Evolutionary conservation across 2,797 vertebrate genomes (phyloP), one percentile per base, ranked within the genome.

Genomic region (Miichthys miiuy): DNA sequence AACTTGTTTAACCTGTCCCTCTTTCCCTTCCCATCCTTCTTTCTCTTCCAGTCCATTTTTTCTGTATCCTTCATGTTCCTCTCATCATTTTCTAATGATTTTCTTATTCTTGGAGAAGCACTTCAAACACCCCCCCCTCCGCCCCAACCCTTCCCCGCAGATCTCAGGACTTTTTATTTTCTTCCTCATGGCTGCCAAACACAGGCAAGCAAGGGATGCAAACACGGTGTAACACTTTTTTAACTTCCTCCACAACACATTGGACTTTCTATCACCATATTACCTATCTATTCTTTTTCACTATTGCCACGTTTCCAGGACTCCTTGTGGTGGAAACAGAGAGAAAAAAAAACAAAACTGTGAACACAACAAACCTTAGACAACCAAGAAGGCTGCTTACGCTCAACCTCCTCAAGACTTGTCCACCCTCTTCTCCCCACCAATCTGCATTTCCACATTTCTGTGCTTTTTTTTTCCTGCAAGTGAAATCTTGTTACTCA

Each of bases 121-220:
- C 94, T 91, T 90, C 74, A 80, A 89, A 38, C 34, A 9, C 34
- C 8, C 2, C 34, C 34, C 25, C 48, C 1, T 1, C 72, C 34
- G 8, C 34, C 34, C 7, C 0, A 38, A 9, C 34, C 34, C 8
- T 38, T 38, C 34, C 34, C 34, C 8, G 91, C 92, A 92, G 89
- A 97, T 96, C 97, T 98, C 97, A 98, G 97, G 97, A 97, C 96
- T 95, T 93, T 94, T 88, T 85, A 84, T 87, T 92, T 89, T 88
- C 79, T 88, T 88, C 87, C 88, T 93, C 89, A 85, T 88, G 89
- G 93, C 94, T 95, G 94, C 95, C 95, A 77, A 92, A 86, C 87
- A 92, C 79, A 87, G 92, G 94, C 93, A 72, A 68, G 92, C 89
- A 86, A 88, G 84, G 92, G 91, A 93, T 91, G 89, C 85, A 92